A percentile compares a stretch with the other conserved stretches of the same genome.
These are phyloP conservation scores for Pteromalus puparum DNA, from an alignment of 1,140 invertebrate genomes.

Conservation along the genomic window DNA sequence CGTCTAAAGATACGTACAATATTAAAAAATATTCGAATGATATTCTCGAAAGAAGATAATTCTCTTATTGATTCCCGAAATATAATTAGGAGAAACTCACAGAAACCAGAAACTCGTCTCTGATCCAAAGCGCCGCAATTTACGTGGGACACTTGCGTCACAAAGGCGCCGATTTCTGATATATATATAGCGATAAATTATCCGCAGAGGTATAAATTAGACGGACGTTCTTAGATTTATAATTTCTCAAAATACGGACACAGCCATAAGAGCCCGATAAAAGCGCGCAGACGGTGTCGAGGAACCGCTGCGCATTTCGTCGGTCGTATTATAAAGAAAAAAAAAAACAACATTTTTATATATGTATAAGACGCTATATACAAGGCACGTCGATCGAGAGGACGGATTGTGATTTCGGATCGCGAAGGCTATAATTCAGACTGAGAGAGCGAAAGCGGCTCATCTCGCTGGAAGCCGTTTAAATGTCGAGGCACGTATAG, in stretches of 20 bases:
- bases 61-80: neutral
- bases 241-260: constrained; percentile 9
- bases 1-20: too few relatives aligned
- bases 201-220: neutral
- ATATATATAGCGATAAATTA: constrained; percentile 5
- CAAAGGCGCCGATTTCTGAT: neutral
- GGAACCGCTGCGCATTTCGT: neutral
- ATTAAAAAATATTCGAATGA: too few relatives aligned
- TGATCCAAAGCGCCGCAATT: constrained; percentile 10
- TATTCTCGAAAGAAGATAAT: neutral
- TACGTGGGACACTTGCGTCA: constrained; percentile 10
- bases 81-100: neutral
- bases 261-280: neutral
- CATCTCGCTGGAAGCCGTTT: constrained; percentile 44
- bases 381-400: neutral
- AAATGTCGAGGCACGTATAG: constrained; percentile 46
- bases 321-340: neutral
- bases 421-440: constrained; percentile 55
- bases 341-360: neutral
- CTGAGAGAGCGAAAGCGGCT: too few relatives aligned
- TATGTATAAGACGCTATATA: neutral
- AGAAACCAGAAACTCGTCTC: neutral
- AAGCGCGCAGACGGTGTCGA: neutral
- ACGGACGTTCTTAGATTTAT: neutral
- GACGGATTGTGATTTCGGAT: constrained; percentile 37